phyloP scores from a whole-genome alignment of 2,797 vertebrate species.

The Mormyrus proboscirostris region DNA sequence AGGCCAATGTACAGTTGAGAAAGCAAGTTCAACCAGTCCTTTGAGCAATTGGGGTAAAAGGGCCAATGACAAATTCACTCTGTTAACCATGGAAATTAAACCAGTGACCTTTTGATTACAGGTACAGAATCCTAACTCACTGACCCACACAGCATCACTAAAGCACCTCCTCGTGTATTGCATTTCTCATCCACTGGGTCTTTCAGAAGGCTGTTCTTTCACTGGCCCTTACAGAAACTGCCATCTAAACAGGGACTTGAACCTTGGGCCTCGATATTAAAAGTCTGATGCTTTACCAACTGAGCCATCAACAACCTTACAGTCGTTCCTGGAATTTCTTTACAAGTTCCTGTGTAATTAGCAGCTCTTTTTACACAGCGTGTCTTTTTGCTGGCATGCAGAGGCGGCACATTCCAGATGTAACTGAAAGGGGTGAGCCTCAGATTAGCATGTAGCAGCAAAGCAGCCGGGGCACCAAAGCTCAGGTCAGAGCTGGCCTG shows the following conservation, averaged over 20 bases:
- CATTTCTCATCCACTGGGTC: not conserved
- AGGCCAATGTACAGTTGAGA: not conserved
- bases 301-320: not conserved
- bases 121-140: not conserved
- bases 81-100: not conserved
- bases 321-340: not conserved
- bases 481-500: not conserved
- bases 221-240: not conserved
- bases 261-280: not conserved
- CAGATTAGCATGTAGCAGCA: slow-evolving; percentile 14
- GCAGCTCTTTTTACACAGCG: not conserved
- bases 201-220: not conserved
- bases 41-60: not conserved
- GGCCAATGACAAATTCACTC: not conserved
- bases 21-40: not conserved
- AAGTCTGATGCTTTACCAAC: not conserved
- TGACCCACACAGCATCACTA: not conserved
- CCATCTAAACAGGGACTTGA: not conserved
- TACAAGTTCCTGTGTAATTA: not conserved
- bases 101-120: not conserved
- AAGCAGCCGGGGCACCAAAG: slow-evolving; percentile 18
- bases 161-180: not conserved
- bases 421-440: not conserved
- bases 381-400: not conserved
- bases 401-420: not conserved